Conservation (phyloP, 2,797 vertebrate species). For the Gila robusta region DNA sequence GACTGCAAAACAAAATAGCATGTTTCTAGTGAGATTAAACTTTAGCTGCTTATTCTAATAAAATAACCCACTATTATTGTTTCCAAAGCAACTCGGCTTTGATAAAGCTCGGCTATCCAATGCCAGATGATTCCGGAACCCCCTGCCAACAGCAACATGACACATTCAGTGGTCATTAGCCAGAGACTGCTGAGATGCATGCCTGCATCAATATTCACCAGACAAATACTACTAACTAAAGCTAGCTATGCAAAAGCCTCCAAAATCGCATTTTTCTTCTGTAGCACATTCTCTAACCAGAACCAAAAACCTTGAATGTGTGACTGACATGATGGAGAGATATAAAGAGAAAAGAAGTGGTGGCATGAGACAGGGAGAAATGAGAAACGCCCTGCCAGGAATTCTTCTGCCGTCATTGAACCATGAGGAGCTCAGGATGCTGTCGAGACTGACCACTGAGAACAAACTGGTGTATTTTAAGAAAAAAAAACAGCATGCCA, state of each 20-base stretch:
- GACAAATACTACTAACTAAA: conserved; percentile 8
- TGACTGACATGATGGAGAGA: background rate
- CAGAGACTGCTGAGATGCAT: conserved; percentile 13
- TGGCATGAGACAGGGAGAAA: background rate
- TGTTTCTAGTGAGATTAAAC: background rate
- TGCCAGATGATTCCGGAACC: conserved; percentile 42
- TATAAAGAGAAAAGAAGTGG: conserved; percentile 5
- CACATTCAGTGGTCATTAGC: conserved; percentile 41
- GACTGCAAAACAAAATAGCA: background rate
- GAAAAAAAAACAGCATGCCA: conserved; percentile 25
- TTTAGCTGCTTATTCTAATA: conserved; percentile 35
- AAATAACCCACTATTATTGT: conserved; percentile 20
- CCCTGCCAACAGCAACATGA: conserved; percentile 49
- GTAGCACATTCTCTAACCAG: background rate
- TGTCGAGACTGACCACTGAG: conserved; percentile 41
- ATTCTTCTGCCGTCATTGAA: conserved; percentile 57
- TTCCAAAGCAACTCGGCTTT: conserved; percentile 28
- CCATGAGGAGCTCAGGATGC: conserved; percentile 39
- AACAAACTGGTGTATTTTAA: conserved; percentile 45
- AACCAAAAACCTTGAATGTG: conserved; percentile 5
- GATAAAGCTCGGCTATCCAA: conserved; percentile 30
- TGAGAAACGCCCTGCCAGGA: conserved; percentile 38
- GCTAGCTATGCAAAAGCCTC: background rate
- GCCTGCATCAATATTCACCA: conserved; percentile 19
- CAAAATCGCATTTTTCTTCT: background rate